Evolutionary conservation across 2,113 vertebrate genomes (phyloP).

Genomic region (Phasianus colchicus): DNA sequence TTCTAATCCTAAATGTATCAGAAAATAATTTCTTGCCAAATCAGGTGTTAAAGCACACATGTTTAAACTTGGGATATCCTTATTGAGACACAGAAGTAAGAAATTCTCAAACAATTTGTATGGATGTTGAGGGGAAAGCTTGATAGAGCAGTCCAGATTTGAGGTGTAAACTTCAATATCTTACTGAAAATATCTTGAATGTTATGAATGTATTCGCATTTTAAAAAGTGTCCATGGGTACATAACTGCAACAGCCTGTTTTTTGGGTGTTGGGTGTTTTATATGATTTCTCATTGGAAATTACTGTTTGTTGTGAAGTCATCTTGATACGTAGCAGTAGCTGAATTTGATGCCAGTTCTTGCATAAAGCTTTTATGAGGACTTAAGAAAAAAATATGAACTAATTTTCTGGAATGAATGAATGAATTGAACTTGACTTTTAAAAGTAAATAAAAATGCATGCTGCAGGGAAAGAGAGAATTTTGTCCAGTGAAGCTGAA

Average conservation of each 20-base stretch:
- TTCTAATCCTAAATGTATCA: slow-evolving; percentile 44
- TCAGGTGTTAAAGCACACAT: not conserved
- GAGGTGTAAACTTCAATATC: not conserved
- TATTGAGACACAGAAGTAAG: not conserved
- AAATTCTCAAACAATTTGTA: not conserved
- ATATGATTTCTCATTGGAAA: not conserved
- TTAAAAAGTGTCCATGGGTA: too few relatives aligned
- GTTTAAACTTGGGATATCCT: not conserved
- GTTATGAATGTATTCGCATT: not conserved
- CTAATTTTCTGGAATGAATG: not conserved
- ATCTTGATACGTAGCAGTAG: not conserved
- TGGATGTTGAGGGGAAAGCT: fast-evolving
- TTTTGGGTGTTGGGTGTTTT: not conserved
- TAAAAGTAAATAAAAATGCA: not conserved
- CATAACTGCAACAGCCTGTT: not conserved
- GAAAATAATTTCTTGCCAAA: not conserved
- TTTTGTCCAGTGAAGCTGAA: not conserved
- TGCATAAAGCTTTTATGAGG: not conserved
- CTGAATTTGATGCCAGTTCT: not conserved
- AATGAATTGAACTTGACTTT: not conserved
- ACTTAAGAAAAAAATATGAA: not conserved
- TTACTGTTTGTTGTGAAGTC: not conserved
- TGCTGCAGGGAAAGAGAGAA: not conserved
- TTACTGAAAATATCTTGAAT: not conserved
- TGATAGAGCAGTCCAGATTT: not conserved